Conservation (phyloP, 1,140 invertebrate species). For the Drosophila orena region DNA sequence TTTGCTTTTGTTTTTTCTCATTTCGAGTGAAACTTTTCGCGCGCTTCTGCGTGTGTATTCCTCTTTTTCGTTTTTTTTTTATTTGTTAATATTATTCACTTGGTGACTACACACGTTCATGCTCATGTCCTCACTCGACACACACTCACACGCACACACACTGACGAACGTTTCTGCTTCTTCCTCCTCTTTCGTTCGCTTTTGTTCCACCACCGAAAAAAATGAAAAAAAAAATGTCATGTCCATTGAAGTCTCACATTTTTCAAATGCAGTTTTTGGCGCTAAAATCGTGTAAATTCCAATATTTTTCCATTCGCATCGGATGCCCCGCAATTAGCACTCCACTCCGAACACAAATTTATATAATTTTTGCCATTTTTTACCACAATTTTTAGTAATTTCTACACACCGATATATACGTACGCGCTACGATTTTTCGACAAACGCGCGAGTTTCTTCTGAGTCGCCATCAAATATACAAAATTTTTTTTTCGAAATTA, state of each 20-base stretch:
- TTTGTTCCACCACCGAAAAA: slow-evolving; percentile 75
- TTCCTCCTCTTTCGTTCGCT: slow-evolving; percentile 61
- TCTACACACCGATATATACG: slow-evolving; percentile 79
- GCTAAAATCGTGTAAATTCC: slow-evolving; percentile 53
- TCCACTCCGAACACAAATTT: slow-evolving; percentile 58
- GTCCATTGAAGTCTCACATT: slow-evolving; percentile 82
- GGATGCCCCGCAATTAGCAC: slow-evolving; percentile 47
- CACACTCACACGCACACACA: slow-evolving; percentile 33
- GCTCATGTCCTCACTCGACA: slow-evolving; percentile 26
- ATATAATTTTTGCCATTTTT: slow-evolving; percentile 72
- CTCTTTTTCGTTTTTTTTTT: slow-evolving; percentile 19
- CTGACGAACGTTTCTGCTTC: slow-evolving; percentile 58
- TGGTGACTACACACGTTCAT: slow-evolving; percentile 36
- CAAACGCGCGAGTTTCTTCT: slow-evolving; percentile 81
- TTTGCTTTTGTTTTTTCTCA: background rate
- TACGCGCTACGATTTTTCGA: slow-evolving; percentile 82
- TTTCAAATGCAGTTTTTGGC: slow-evolving; percentile 73
- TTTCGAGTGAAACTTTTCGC: slow-evolving; percentile 29
- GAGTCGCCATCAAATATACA: slow-evolving; percentile 84
- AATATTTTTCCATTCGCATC: slow-evolving; percentile 30
- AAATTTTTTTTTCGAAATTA: slow-evolving; percentile 79
- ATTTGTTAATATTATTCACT: slow-evolving; percentile 62
- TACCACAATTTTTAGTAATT: slow-evolving; percentile 83
- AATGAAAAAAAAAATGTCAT: slow-evolving; percentile 72
- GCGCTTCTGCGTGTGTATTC: slow-evolving; percentile 46